phyloP scores from a whole-genome alignment of 35 echinoderm and acorn worm species.

The Heliocidaris tuberculata region DNA sequence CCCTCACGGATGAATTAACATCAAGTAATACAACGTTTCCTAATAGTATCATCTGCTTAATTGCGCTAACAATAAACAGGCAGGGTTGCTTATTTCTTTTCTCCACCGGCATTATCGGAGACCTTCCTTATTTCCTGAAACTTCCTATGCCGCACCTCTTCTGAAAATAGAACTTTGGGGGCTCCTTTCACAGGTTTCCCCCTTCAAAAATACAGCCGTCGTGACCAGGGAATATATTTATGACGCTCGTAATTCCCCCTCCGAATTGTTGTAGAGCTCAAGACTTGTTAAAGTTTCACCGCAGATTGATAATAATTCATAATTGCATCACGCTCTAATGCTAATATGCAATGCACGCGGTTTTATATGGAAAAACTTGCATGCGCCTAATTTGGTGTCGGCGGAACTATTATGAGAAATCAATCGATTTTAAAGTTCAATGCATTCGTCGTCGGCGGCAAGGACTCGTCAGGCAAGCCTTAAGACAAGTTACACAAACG shows the following conservation, averaged over 20 bases:
- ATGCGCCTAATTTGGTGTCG: background rate
- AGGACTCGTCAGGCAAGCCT: background rate
- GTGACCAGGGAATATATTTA: background rate
- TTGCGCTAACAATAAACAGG: background rate
- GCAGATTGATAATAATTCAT: background rate
- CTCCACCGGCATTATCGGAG: background rate
- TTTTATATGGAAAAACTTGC: background rate
- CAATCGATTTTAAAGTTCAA: background rate
- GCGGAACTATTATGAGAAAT: background rate
- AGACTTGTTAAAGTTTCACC: slow-evolving; percentile 2
- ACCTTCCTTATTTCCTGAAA: background rate
- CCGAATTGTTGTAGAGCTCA: background rate
- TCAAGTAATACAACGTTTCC: background rate
- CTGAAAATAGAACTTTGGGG: background rate
- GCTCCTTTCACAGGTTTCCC: background rate
- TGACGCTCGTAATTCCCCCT: background rate
- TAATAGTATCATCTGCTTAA: background rate
- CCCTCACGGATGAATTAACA: too few relatives aligned
- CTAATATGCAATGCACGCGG: background rate
- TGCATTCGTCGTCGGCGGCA: background rate
- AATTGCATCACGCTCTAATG: background rate
- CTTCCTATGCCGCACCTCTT: background rate
- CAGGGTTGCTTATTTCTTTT: background rate
- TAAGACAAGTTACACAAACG: background rate
- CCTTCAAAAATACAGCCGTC: background rate